phyloP scores from a whole-genome alignment of 2,113 vertebrate species.

The Myocastor coypus region DNA sequence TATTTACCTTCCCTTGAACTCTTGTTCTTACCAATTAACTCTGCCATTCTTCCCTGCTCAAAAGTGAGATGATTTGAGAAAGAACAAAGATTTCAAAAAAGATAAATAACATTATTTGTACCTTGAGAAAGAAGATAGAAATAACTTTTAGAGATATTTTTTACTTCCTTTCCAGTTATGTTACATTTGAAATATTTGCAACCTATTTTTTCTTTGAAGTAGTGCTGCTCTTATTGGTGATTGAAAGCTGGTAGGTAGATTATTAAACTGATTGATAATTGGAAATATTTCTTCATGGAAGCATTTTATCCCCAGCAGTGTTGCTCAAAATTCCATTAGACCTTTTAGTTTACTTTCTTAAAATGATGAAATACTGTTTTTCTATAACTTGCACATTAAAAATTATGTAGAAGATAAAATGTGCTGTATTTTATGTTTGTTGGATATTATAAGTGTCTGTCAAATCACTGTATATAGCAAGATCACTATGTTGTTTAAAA shows the following conservation, averaged over 20 bases:
- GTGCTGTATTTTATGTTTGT: neutral
- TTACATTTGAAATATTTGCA: conserved; percentile 15
- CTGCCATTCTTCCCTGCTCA: neutral
- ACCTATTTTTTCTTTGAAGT: neutral
- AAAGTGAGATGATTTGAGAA: conserved; percentile 8
- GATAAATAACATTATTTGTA: neutral
- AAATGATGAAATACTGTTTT: neutral
- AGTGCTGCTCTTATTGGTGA: neutral
- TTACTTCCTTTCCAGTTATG: neutral
- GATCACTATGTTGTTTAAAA: neutral
- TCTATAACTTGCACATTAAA: neutral
- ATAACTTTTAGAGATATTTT: neutral
- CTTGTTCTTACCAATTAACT: neutral
- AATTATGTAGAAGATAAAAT: neutral
- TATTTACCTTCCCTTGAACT: neutral
- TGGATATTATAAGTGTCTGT: neutral
- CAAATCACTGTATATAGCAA: neutral
- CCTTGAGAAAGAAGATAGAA: neutral
- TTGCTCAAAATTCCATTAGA: neutral
- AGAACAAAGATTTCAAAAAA: neutral
- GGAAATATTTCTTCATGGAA: neutral
- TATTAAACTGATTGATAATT: neutral
- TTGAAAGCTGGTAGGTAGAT: neutral
- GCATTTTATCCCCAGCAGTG: neutral
- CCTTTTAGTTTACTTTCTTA: neutral